Conservation (phyloP, 1,140 invertebrate species). For the Drosophila repletoides region DNA sequence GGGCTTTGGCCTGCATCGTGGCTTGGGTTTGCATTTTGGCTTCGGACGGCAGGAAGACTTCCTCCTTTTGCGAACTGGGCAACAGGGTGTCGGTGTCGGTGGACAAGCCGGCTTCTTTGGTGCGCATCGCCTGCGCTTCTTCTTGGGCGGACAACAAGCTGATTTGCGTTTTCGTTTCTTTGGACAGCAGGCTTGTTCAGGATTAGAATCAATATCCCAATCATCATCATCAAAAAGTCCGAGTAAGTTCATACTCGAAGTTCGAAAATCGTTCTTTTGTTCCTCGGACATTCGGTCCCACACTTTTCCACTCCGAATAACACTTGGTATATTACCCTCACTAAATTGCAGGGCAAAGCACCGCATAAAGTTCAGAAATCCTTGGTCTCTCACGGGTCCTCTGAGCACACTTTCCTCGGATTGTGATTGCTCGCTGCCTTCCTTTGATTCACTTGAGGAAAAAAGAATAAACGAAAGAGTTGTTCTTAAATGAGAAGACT, state of each 20-base stretch:
- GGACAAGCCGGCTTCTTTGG: not conserved
- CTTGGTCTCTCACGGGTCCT: constrained; percentile 2
- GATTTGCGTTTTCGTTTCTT: no score
- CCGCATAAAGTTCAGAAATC: constrained; percentile 7
- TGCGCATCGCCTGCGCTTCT: no score
- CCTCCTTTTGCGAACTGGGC: no score
- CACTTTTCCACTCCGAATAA: not conserved
- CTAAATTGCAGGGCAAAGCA: not conserved
- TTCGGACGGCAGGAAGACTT: not conserved
- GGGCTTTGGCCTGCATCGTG: not conserved
- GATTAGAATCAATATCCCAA: no score
- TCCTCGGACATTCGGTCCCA: not conserved
- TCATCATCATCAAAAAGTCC: no score
- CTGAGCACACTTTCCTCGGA: not conserved
- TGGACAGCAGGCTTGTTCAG: no score
- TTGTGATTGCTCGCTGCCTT: no score
- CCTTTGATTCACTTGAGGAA: no score
- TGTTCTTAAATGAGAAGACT: no score
- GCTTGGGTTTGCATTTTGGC: not conserved
- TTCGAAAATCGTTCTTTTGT: not conserved
- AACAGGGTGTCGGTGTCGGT: not conserved
- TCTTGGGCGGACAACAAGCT: no score
- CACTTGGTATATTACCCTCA: not conserved
- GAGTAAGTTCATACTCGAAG: not conserved
- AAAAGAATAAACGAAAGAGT: no score